Conservation (phyloP, 2,888 invertebrate species). For the Schizotus pectinicornis region DNA sequence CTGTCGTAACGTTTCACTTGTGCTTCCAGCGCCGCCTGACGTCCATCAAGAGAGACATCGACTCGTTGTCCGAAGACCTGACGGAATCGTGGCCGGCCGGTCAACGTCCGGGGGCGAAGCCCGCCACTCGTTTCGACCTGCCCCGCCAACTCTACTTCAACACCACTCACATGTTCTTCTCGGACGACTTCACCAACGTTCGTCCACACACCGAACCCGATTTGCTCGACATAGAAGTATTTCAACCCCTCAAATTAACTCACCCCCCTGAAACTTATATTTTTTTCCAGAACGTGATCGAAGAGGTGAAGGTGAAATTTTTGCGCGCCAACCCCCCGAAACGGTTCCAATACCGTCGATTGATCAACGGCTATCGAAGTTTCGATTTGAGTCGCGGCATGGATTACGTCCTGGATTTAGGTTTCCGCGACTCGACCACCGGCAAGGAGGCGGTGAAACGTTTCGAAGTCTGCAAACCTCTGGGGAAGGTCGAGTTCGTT, state of each 20-base stretch:
- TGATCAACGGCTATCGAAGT: constrained; percentile 75
- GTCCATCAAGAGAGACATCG: constrained; percentile 44
- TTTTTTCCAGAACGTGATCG: constrained; percentile 47
- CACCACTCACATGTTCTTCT: constrained; percentile 79
- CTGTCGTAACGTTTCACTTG: background rate
- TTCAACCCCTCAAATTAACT: constrained; percentile 32
- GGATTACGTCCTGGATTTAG: constrained; percentile 82
- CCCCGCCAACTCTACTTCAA: constrained; percentile 89
- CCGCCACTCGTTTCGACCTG: constrained; percentile 80
- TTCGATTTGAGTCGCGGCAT: constrained; percentile 86
- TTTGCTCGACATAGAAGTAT: constrained; percentile 70
- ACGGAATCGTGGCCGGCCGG: constrained; percentile 76
- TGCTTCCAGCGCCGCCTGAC: constrained; percentile 47
- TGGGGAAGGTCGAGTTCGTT: constrained; percentile 87
- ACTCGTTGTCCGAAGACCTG: constrained; percentile 43
- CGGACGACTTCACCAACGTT: constrained; percentile 78
- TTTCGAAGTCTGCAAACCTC: constrained; percentile 81
- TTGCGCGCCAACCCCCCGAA: constrained; percentile 60
- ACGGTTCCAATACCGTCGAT: constrained; percentile 61
- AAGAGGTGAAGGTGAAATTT: constrained; percentile 60
- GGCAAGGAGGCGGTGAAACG: constrained; percentile 63
- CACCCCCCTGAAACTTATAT: too few relatives aligned
- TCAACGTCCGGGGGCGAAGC: constrained; percentile 68
- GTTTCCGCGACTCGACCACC: constrained; percentile 60
- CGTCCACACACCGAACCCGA: constrained; percentile 70